Conservation (phyloP, 2,888 invertebrate species). For the Choreutis nemorana region DNA sequence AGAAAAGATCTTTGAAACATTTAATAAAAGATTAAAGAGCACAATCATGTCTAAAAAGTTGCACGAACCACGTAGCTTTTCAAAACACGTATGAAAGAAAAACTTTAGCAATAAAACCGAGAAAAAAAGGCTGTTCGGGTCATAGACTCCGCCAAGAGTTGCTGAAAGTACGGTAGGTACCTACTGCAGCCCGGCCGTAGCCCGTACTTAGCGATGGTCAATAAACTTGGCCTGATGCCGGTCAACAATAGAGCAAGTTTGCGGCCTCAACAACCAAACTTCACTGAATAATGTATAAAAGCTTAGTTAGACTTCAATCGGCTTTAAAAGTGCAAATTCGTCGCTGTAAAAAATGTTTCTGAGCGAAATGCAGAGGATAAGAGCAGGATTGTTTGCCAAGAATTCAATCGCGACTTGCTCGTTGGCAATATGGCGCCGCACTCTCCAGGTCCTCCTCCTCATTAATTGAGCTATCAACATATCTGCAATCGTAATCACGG, state of each 20-base stretch:
- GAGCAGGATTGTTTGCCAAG: conserved; percentile 32
- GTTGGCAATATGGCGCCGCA: conserved; percentile 23
- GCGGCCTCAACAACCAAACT: no score
- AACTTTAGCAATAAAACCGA: conserved; percentile 58
- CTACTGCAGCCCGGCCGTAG: conserved; percentile 32
- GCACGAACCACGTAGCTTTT: no score
- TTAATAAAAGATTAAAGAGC: no score
- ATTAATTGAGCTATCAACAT: conserved; percentile 38
- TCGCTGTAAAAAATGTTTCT: no score
- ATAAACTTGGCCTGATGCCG: conserved; percentile 42
- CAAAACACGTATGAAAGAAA: conserved; percentile 43
- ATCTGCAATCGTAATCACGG: conserved; percentile 22
- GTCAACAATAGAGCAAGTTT: conserved; percentile 36
- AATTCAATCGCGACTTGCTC: conserved; percentile 29
- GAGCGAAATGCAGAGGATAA: conserved; percentile 8
- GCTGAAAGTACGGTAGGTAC: conserved; percentile 39
- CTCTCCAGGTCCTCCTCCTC: conserved; percentile 18
- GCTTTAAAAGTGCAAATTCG: no score
- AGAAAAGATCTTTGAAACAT: no score
- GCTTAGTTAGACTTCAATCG: no score
- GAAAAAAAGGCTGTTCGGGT: conserved; percentile 42
- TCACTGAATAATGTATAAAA: no score
- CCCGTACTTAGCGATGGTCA: conserved; percentile 50
- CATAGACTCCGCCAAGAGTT: conserved; percentile 50
- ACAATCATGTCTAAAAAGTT: no score